Evolutionary conservation across 1,140 invertebrate genomes (phyloP), one percentile per base, ranked within the genome.

Genomic region (Antheraea mylitta): DNA sequence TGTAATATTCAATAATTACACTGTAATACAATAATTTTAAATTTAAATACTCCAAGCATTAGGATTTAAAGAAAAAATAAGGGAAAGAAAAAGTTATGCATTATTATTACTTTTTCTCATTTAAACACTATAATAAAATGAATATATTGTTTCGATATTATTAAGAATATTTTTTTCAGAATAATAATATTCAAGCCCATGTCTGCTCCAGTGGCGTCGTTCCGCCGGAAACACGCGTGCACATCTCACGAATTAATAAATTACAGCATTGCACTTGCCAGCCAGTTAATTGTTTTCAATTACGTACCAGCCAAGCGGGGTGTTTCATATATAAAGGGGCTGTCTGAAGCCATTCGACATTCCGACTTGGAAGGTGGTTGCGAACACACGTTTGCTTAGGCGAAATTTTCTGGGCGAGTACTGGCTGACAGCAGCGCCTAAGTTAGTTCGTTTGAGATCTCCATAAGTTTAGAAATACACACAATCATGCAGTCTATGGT

Each of bases 401-500:
- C 87, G 87, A 88, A 91, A 91, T 79, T 91, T 82, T 83, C 87
- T 84, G 85, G 82, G 87, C 87, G 87, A 90, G 87, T 90, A 83
- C 87, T 90, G 89, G 73, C 70, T 70, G 11, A 71, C 89, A 91
- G 89, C 83, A 91, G 89, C 89, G 89, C 87, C 80, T 83, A 71
- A 77, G 87, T 83, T 85, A 91, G 87, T 91, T 91, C 89, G 87
- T 91, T 91, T 91, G 87, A 91, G 89, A 91, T 91, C 89, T 90
- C 89, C 77, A 69, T 68, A 78, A 81, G 73, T 65, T 76, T 82
- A 82, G 73, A 80, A 84, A 59, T 37, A 82, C 61, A 71, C 66
- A 80, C 75, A 89, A 90, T 91, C 89, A 91, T 91, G 89, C 86
- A 91, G 86, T 90, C 87, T 80, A 76, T 91, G 89, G 89, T 91